Evolutionary conservation across 2,888 invertebrate species (phyloP).

Genomic region (Patella depressa): DNA sequence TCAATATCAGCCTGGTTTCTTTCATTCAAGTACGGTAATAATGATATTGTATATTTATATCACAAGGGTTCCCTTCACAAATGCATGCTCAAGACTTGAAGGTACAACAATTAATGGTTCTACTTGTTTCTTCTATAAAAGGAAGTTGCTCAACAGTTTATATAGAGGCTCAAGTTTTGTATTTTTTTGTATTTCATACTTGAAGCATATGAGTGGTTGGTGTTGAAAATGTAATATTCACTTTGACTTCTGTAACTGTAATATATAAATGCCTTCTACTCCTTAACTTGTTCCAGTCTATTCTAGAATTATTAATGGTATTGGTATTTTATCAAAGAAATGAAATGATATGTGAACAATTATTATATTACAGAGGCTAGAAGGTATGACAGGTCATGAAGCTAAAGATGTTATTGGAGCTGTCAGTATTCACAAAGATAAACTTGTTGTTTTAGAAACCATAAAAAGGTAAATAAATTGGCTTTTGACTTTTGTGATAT

Average conservation of each 20-base stretch:
- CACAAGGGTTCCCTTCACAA: too few relatives aligned
- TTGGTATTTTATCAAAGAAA: neutral
- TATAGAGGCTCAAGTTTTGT: too few relatives aligned
- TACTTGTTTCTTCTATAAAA: too few relatives aligned
- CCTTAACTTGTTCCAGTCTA: neutral
- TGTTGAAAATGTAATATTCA: neutral
- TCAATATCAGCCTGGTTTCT: too few relatives aligned
- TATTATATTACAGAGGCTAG: slow-evolving; percentile 60
- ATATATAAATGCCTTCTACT: neutral
- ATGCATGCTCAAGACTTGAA: too few relatives aligned
- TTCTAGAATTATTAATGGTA: neutral
- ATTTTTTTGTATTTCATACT: too few relatives aligned
- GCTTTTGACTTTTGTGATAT: neutral
- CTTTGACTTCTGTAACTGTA: neutral
- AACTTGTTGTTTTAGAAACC: slow-evolving; percentile 65
- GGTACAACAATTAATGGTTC: too few relatives aligned
- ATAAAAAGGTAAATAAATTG: slow-evolving; percentile 63
- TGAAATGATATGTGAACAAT: neutral
- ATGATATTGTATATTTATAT: too few relatives aligned
- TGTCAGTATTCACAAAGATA: slow-evolving; percentile 68
- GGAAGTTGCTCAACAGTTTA: too few relatives aligned
- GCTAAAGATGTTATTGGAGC: slow-evolving; percentile 66
- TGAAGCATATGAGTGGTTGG: too few relatives aligned
- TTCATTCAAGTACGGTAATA: too few relatives aligned
- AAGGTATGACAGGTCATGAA: slow-evolving; percentile 69